Evolutionary conservation across 2,888 invertebrate genomes (phyloP), one percentile per base, ranked within the genome.

Genomic region (Drosophila atroscutellata): DNA sequence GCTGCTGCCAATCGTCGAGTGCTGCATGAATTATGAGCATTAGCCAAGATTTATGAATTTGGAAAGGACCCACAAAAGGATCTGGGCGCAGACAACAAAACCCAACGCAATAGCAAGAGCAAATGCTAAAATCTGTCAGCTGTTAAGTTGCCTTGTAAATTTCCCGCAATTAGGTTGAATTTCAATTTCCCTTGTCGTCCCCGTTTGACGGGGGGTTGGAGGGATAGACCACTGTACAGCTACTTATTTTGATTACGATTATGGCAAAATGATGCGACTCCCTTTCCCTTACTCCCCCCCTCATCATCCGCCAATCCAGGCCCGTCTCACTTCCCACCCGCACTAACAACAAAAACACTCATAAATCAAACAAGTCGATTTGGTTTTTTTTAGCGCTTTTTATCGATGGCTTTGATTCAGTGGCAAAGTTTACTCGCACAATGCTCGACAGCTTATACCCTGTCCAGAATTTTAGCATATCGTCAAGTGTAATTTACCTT

Each of bases 101-200:
- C 30, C 49, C 28, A 28, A 28, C 65, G 52, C 61, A 36, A 61
- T 26, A 26, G 26, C 24, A 26, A 18, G 15, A 42, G 50, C 58
- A 32, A 70, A 77, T 67, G 67, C 60, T 66, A 77, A 85, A 84
- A 83, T 79, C 77, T 83, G 84, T 86, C 87, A 89, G 85, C 83
- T 83, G 89, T 81, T 82, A 77, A 84, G 84, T 81, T 78, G 81
- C 80, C 84, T 83, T 89, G 89, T 87, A 89, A 92, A 91, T 91
- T 90, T 90, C 71, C 81, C 77, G 89, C 91, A 92, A 91, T 91
- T 91, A 91, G 92, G 91, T 92, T 91, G 90, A 83, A 90, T 92
- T 91, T 91, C 91, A 92, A 91, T 91, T 90, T 91, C 74, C 81
- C 61, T 64, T 49, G 39, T 60, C 34, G 67, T 52, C 15, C 8